Base-by-base conservation (phyloP, 2,797 vertebrate species). In the Xerus rutilus region DNA sequence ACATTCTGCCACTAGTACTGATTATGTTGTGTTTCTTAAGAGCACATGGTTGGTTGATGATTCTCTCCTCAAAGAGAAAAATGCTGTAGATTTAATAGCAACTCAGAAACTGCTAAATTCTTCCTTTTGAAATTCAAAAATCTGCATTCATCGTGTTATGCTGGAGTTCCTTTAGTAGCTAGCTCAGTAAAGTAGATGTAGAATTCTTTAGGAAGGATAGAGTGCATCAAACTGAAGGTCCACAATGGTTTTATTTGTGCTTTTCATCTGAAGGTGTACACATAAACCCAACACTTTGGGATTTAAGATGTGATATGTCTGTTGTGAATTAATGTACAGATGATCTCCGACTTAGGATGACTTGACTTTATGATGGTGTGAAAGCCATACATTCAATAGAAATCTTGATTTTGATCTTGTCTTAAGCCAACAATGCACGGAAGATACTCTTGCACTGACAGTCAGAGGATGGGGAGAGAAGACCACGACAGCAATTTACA, bases 21-120 rank as follows among this genome's bases (percentile, higher is more conserved):
- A 62, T 76, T 69, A 87, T 8, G 4, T 32, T 82, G 88, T 96
- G 76, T 93, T 97, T 97, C 87, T 93, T 95, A 82, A 59, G 32
- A 82, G 72, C 9, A 88, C 35, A 59, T 32, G 62, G 59, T 13
- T 43, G 72, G 52, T 9, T 76, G 65, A 70, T 14, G 32, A 39
- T 62, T 95, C 47, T 93, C 25, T 49, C 65, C 25, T 49, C 65
- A 64, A 86, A 95, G 32, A 86, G 49, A 84, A 93, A 92, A 92
- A 93, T 84, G 67, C 45, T 82, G 2, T 85, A 62, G 43, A 5
- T 59, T 84, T 43, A 67, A 45, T 65, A 70, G 70, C 45, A 77
- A 88, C 28, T 90, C n/a, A 86, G 79, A 76, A 85, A 89, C 65
- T 89, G 84, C 14, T 74, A 67, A 79, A 57, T 73, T 87, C 35